phyloP scores from a whole-genome alignment of 2,888 invertebrate genomes.

The Gnatocerus cornutus region DNA sequence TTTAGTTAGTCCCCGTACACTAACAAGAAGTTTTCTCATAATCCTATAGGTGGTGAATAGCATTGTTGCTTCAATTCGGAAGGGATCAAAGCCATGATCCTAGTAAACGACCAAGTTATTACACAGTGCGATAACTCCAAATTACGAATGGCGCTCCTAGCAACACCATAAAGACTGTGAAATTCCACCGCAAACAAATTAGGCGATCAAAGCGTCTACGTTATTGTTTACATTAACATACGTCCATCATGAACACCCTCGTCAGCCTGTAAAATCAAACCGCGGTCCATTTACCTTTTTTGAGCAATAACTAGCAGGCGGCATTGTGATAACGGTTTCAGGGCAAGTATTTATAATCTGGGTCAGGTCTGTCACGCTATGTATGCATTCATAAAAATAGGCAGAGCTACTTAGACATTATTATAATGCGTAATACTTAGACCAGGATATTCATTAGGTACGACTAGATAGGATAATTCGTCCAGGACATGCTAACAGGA shows the following conservation, averaged over 20 bases:
- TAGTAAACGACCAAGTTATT: neutral
- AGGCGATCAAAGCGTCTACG: too few relatives aligned
- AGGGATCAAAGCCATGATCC: slow-evolving; percentile 26
- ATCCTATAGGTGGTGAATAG: slow-evolving; percentile 32
- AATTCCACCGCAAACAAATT: too few relatives aligned
- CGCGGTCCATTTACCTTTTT: slow-evolving; percentile 40
- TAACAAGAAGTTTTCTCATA: slow-evolving; percentile 29
- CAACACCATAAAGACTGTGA: too few relatives aligned
- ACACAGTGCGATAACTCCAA: neutral
- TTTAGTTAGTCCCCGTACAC: slow-evolving; percentile 29
- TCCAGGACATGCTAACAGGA: slow-evolving; percentile 3
- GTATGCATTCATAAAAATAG: slow-evolving; percentile 46
- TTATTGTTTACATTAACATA: neutral
- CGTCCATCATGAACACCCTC: neutral
- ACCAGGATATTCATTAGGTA: neutral
- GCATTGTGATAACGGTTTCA: slow-evolving; percentile 38
- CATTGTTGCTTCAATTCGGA: slow-evolving; percentile 24
- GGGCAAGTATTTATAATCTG: slow-evolving; percentile 44
- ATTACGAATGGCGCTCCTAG: neutral
- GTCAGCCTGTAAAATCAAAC: slow-evolving; percentile 3
- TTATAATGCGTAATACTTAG: slow-evolving; percentile 24
- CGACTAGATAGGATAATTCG: slow-evolving; percentile 2
- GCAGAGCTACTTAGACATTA: slow-evolving; percentile 26
- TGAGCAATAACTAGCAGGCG: slow-evolving; percentile 30
- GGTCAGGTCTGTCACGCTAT: slow-evolving; percentile 44